These are phyloP conservation scores for Pogonocichla stellata DNA, from an alignment of 2,113 vertebrate species.

Conservation along the genomic window DNA sequence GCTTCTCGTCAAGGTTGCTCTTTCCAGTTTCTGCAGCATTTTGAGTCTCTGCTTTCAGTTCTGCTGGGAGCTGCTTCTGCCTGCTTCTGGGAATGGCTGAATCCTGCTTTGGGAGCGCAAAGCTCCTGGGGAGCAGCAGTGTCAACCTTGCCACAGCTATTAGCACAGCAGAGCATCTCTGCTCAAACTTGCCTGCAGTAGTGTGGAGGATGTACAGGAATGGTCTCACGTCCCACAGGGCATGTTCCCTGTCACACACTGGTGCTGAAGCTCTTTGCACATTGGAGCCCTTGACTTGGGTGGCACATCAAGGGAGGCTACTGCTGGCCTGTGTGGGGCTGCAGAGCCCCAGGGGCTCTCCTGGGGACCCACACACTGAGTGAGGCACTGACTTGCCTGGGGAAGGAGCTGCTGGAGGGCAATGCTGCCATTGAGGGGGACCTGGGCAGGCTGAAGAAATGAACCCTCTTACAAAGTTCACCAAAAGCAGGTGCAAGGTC, in stretches of 20 bases:
- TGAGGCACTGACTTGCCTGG: not conserved
- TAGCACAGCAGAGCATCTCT: not conserved
- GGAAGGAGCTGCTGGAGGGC: not conserved
- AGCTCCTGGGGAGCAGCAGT: not conserved
- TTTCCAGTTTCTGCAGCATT: not conserved
- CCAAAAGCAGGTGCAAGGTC: not conserved
- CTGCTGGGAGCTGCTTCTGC: not conserved
- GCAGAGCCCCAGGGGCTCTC: not conserved
- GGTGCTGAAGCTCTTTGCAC: not conserved
- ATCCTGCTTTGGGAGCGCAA: not conserved
- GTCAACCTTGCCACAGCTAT: not conserved
- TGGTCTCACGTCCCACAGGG: not conserved
- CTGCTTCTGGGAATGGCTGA: not conserved
- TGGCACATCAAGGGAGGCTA: not conserved
- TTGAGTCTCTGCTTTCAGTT: not conserved
- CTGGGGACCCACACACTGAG: not conserved
- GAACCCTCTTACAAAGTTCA: not conserved
- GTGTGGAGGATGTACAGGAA: not conserved
- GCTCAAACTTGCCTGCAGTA: not conserved
- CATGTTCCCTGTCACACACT: not conserved
- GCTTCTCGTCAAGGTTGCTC: fast-evolving
- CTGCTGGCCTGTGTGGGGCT: not conserved
- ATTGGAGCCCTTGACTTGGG: not conserved
- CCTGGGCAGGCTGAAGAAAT: not conserved
- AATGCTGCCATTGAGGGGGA: not conserved